Evolutionary conservation across 1,140 invertebrate genomes (phyloP), one percentile per base, ranked within the genome.

Genomic region (Hermatobates lingyangjiaoensis): DNA sequence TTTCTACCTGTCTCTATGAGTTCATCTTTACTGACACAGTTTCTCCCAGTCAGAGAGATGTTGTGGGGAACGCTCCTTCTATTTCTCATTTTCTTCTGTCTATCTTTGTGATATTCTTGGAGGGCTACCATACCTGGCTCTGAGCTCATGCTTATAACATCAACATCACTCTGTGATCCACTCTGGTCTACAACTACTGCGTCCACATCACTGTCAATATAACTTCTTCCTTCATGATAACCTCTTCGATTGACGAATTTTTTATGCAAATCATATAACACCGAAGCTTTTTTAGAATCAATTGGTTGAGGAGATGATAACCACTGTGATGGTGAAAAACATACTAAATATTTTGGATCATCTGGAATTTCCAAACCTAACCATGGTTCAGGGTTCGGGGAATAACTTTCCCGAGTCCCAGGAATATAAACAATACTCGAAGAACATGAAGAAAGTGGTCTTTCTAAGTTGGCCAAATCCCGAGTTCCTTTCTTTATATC

Each of bases 301-400:
- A 60, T 58, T 1, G 68, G 59, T 14, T 68, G 61, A 3, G 64
- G 64, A 45, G 68, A 67, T 20, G 65, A 69, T 57, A 62, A 48
- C 58, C 75, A 76, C 59, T 84, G 81, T 0, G 75, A 76, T 0
- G 81, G 81, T 0, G 81, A 83, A 10, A 83, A 64, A 60, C 78
- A 83, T 0, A 81, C 67, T 27, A 81, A 63, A 1, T 79, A 27
- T 48, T 68, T 67, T 0, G 75, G 73, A 60, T 81, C 74, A 25
- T 65, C 63, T 10, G 53, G 44, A 21, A 48, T 48, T 12, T 27
- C 53, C 40, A 55, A 18, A 12, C 55, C 53, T 15, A 53, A 30
- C 58, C 50, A 54, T 42, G 23, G 54, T 24, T 49, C 54, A 30
- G 45, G 30, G 12, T 39, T 55, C 27, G 27, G 42, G 34, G n/a